Evolutionary conservation across 1,140 invertebrate species (phyloP), one percentile per base, ranked within the genome.

Genomic region (Caenorhabditis inopinata): DNA sequence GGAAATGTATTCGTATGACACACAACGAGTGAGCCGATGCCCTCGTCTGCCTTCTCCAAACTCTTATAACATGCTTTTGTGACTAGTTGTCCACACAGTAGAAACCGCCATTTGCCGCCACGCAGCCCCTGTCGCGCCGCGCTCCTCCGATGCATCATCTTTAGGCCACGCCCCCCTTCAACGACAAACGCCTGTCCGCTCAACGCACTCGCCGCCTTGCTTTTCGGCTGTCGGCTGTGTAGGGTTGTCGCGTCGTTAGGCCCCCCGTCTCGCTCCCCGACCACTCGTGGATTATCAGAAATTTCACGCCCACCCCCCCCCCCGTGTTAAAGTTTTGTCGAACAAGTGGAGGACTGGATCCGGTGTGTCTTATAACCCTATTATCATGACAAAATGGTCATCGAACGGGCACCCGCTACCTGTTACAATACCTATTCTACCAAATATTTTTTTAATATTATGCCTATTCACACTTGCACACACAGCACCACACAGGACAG

Each of bases 381-480:
- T n/a, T 58, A 68, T 68, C 35, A 68, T 68, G 58, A 68, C 58
- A 68, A 68, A 68, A 68, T 68, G 58, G 58, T 68, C 58, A 68
- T 7, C 58, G 16, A 42, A 68, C 58, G 58, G 58, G 32, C 16
- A 68, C 32, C 58, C 32, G 32, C 32, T 32, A 58, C 29, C 51
- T 58, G 35, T 58, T 58, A 14, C 27, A 58, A 32, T 58, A 58
- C 51, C 51, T 58, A 58, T 29, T 58, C 51, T 68, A 21, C 32
- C 58, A 42, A 11, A 35, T 35, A 38, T 68, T 38, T 68, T 38
- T 38, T 38, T 68, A 18, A 68, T 68, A 1, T 21, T 68, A 68
- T 68, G 29, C 58, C 58, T 68, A 68, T 68, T 42, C 58, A 42
- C 58, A 68, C 58, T 68, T 68, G 58, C 58, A 68, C 58, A 68